phyloP scores from a whole-genome alignment of 2,797 vertebrate genomes.

The Rousettus madagascariensis region DNA sequence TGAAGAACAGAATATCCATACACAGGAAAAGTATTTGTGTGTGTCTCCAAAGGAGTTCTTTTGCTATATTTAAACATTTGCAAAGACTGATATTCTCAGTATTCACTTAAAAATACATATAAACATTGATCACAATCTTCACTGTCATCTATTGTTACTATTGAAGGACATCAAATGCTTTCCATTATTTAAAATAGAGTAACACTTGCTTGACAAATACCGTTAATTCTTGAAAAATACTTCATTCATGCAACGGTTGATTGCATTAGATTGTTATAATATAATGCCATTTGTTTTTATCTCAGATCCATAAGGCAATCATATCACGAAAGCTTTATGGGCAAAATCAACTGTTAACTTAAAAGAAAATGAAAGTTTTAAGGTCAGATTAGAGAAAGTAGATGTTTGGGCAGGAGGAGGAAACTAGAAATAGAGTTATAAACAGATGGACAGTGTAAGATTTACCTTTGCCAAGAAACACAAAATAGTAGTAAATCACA shows the following conservation, averaged over 20 bases:
- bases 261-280: neutral
- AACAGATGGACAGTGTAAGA: neutral
- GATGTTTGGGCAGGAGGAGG: neutral
- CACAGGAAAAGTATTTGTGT: neutral
- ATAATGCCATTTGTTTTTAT: neutral
- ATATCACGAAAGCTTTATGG: constrained; percentile 33
- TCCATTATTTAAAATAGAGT: constrained; percentile 10
- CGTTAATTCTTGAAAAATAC: neutral
- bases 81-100: neutral
- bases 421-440: constrained; percentile 19
- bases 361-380: constrained; percentile 47
- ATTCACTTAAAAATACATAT: neutral
- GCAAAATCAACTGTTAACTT: neutral
- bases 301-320: neutral
- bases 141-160: constrained; percentile 5
- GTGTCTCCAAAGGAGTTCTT: neutral
- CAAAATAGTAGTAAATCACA: neutral
- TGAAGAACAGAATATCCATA: neutral
- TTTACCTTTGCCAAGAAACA: constrained; percentile 9
- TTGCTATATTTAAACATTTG: constrained; percentile 28
- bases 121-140: constrained; percentile 4
- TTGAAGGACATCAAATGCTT: neutral
- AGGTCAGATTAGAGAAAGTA: neutral
- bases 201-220: neutral
- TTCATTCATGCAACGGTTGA: neutral